A percentile compares a stretch with the other conserved stretches of the same genome.
These are phyloP conservation scores for Hofmannophila pseudospretella DNA, from an alignment of 2,888 invertebrate species.

Conservation along the genomic window DNA sequence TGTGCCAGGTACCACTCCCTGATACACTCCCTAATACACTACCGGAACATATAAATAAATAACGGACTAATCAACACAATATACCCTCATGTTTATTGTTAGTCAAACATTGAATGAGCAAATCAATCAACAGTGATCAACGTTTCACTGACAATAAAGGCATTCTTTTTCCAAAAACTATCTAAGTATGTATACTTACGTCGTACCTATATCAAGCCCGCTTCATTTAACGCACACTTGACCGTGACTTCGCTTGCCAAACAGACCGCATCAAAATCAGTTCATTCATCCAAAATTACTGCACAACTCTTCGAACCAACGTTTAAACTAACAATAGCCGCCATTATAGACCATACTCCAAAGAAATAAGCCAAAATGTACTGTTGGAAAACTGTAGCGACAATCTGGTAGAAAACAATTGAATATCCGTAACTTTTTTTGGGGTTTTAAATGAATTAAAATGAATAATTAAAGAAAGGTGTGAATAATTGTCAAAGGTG, in stretches of 20 bases:
- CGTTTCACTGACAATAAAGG: too few relatives aligned
- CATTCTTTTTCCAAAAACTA: too few relatives aligned
- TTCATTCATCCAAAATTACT: constrained; percentile 3
- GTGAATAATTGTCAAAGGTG: constrained; percentile 13
- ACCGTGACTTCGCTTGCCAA: constrained; percentile 6
- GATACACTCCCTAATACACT: too few relatives aligned
- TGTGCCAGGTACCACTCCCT: too few relatives aligned
- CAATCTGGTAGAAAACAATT: constrained; percentile 3
- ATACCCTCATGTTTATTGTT: too few relatives aligned
- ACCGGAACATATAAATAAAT: too few relatives aligned
- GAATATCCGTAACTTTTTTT: constrained; percentile 1
- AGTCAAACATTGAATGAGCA: too few relatives aligned
- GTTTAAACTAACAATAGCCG: too few relatives aligned
- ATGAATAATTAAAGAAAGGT: constrained; percentile 9
- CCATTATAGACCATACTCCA: background rate
- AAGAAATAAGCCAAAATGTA: background rate
- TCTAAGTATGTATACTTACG: too few relatives aligned
- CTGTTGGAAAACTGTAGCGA: background rate
- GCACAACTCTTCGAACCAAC: background rate
- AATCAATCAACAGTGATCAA: too few relatives aligned
- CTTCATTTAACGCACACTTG: constrained; percentile 6
- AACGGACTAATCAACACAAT: too few relatives aligned
- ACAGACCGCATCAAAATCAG: constrained; percentile 5
- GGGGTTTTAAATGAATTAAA: background rate
- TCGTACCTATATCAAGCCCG: background rate